Conservation (phyloP, 2,797 vertebrate species). For the Chromobotia macracanthus region DNA sequence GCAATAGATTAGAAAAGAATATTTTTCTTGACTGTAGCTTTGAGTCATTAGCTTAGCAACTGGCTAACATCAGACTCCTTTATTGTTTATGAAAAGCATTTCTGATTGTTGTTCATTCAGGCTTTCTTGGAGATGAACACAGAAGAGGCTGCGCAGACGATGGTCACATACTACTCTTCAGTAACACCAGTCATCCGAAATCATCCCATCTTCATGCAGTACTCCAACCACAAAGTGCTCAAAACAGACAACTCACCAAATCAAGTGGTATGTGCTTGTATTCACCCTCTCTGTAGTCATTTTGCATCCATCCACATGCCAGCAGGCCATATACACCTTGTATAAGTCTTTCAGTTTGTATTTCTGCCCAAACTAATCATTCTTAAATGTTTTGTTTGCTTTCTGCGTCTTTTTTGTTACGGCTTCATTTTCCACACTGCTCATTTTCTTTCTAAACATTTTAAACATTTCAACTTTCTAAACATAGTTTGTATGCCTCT, state of each 20-base stretch:
- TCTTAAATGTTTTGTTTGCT: constrained; percentile 47
- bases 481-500: constrained; percentile 43
- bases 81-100: neutral
- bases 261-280: constrained; percentile 81
- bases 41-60: too few species aligned
- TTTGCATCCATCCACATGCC: too few species aligned
- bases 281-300: neutral
- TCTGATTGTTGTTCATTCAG: constrained; percentile 67
- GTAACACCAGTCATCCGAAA: constrained; percentile 88
- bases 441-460: too few species aligned
- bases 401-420: constrained; percentile 24
- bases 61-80: too few species aligned
- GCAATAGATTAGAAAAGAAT: neutral
- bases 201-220: constrained; percentile 94
- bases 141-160: constrained; percentile 91
- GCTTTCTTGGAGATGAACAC: constrained; percentile 98
- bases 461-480: constrained; percentile 36
- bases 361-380: neutral
- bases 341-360: neutral
- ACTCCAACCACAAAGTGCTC: constrained; percentile 97
- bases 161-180: constrained; percentile 94
- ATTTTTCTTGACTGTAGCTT: too few species aligned
- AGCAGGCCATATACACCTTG: neutral
- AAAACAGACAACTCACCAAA: constrained; percentile 95
- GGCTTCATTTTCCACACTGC: constrained; percentile 17